phyloP scores from a whole-genome alignment of 2,888 invertebrate genomes.

The Acanthosoma haemorrhoidale region DNA sequence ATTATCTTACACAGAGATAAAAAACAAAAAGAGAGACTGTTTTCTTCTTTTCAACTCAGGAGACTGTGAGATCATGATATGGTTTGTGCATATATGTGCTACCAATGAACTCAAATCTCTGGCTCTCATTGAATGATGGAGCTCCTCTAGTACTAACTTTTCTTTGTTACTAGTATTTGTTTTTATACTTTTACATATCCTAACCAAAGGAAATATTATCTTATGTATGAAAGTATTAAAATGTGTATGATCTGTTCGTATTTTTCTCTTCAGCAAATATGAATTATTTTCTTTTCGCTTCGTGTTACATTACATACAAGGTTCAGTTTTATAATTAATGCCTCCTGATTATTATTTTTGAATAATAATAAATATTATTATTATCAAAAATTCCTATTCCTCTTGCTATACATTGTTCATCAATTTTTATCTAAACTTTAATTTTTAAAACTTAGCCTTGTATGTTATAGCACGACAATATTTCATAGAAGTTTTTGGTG shows the following conservation, averaged over 20 bases:
- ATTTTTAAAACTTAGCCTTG: neutral
- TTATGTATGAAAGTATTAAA: neutral
- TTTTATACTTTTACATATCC: constrained; percentile 17
- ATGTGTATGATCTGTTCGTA: neutral
- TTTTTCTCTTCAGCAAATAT: constrained; percentile 3
- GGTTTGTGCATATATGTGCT: neutral
- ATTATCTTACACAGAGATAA: neutral
- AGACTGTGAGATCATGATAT: neutral
- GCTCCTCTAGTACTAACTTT: constrained; percentile 15
- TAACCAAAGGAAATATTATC: neutral
- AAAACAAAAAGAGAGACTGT: neutral
- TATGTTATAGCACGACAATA: neutral
- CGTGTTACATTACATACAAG: neutral
- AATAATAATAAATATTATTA: neutral
- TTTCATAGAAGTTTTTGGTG: neutral
- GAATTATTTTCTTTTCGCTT: neutral
- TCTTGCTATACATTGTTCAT: neutral
- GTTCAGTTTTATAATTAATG: neutral
- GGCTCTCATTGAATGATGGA: neutral
- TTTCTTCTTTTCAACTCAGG: neutral
- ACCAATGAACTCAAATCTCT: neutral
- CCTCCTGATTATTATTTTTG: neutral
- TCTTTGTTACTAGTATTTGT: neutral
- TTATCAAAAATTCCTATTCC: neutral
- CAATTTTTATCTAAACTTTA: neutral